Evolutionary conservation across 2,113 vertebrate species (phyloP).

Genomic region (Leptocoma aspasia): DNA sequence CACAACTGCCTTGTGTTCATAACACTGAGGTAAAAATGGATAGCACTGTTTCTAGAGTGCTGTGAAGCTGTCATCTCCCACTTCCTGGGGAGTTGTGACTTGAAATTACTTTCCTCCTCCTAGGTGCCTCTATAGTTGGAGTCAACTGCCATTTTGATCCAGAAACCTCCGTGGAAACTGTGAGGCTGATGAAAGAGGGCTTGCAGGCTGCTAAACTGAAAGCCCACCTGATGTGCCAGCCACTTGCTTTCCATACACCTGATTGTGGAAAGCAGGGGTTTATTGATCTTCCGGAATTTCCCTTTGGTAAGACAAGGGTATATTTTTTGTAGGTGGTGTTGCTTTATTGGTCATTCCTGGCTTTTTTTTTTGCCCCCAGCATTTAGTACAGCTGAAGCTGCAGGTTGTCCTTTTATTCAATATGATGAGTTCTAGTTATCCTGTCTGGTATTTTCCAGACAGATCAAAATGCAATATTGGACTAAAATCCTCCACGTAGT

Average conservation of each 20-base stretch:
- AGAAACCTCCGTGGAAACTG: conserved; percentile 80
- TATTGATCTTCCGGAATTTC: conserved; percentile 95
- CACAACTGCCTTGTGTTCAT: neutral
- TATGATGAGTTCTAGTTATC: neutral
- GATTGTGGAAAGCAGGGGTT: conserved; percentile 94
- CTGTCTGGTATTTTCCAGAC: neutral
- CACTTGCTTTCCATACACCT: conserved; percentile 92
- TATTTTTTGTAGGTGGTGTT: neutral
- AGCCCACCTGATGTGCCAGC: conserved; percentile 90
- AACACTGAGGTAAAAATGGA: neutral
- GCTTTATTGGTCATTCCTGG: neutral
- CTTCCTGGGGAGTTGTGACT: neutral
- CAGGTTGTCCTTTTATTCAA: neutral
- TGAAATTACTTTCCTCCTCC: neutral
- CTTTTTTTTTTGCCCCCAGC: rapidly evolving
- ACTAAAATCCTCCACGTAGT: neutral
- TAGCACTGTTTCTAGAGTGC: neutral
- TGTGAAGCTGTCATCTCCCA: neutral
- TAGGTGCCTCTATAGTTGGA: conserved; percentile 91
- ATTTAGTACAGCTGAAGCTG: neutral
- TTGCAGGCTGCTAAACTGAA: conserved; percentile 87
- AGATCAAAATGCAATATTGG: neutral
- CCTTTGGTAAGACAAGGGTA: conserved; percentile 81
- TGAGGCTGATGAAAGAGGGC: conserved; percentile 92
- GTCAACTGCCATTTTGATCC: conserved; percentile 98